Conservation (phyloP, 2,113 vertebrate genomes). For the Malurus alboscapulatus region DNA sequence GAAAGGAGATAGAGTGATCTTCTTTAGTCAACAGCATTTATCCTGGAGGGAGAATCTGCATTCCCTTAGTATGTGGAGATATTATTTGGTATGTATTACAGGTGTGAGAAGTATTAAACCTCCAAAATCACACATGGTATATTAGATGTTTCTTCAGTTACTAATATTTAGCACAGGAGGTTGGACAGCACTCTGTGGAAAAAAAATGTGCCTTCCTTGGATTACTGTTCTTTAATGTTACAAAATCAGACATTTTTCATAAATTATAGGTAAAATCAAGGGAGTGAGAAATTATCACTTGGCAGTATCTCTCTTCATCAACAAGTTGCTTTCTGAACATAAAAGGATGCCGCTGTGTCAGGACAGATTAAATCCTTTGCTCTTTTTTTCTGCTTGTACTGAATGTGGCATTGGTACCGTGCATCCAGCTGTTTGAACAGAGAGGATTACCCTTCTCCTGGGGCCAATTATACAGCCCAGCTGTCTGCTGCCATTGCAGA, state of each 20-base stretch:
- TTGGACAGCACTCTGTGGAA: neutral
- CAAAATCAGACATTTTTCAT: neutral
- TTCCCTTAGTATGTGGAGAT: neutral
- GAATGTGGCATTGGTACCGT: accelerated
- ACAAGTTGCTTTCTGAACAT: neutral
- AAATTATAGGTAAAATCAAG: neutral
- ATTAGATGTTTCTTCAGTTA: neutral
- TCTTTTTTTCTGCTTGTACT: neutral
- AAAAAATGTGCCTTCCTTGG: neutral
- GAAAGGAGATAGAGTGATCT: neutral
- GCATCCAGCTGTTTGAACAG: neutral
- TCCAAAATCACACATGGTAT: neutral
- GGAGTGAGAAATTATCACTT: neutral
- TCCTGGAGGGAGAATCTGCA: neutral
- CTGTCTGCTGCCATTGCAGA: neutral
- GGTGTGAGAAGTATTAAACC: neutral
- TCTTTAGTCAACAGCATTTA: neutral
- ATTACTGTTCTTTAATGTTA: neutral
- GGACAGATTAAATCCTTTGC: neutral
- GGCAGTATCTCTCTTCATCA: neutral
- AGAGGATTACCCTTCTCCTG: neutral
- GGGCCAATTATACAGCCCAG: neutral
- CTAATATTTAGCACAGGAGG: neutral
- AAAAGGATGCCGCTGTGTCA: neutral
- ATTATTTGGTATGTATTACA: neutral